Conservation (phyloP, 2,888 invertebrate species). For the Amblyjoppa fuscipennis region DNA sequence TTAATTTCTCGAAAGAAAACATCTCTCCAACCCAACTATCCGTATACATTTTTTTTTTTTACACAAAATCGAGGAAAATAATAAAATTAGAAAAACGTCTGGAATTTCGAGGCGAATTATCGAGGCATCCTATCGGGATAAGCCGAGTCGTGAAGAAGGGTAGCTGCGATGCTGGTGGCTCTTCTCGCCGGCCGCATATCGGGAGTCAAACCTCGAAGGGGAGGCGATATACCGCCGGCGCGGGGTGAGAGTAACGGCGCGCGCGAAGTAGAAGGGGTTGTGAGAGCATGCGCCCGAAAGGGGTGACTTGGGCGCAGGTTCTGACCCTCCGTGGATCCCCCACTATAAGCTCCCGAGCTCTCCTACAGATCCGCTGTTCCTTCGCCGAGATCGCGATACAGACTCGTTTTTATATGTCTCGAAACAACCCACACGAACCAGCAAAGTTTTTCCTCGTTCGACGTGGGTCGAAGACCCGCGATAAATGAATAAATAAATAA, state of each 20-base stretch:
- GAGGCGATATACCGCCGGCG: slow-evolving; percentile 45
- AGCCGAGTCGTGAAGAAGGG: slow-evolving; percentile 37
- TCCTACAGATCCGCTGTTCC: slow-evolving; percentile 62
- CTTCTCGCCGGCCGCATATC: slow-evolving; percentile 54
- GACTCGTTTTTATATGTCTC: slow-evolving; percentile 45
- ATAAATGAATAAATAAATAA: neutral
- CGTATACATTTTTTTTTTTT: neutral
- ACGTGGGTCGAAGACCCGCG: neutral
- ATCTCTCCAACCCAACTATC: neutral
- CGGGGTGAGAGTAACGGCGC: slow-evolving; percentile 69
- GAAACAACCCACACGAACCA: slow-evolving; percentile 17
- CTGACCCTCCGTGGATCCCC: slow-evolving; percentile 75
- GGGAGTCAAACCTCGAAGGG: slow-evolving; percentile 62
- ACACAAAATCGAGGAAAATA: neutral
- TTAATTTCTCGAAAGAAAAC: neutral
- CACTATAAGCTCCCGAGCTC: slow-evolving; percentile 68
- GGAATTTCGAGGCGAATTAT: slow-evolving; percentile 40
- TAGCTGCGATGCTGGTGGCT: slow-evolving; percentile 45
- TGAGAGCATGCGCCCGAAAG: slow-evolving; percentile 82
- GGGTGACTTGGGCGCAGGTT: slow-evolving; percentile 82
- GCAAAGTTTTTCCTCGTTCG: neutral
- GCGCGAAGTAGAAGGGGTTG: slow-evolving; percentile 74
- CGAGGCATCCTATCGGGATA: slow-evolving; percentile 52
- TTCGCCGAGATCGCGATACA: slow-evolving; percentile 42
- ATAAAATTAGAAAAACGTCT: neutral